These are phyloP conservation scores for Lasioglossum leucozonium DNA, from an alignment of 2,888 invertebrate genomes.

Conservation along the genomic window DNA sequence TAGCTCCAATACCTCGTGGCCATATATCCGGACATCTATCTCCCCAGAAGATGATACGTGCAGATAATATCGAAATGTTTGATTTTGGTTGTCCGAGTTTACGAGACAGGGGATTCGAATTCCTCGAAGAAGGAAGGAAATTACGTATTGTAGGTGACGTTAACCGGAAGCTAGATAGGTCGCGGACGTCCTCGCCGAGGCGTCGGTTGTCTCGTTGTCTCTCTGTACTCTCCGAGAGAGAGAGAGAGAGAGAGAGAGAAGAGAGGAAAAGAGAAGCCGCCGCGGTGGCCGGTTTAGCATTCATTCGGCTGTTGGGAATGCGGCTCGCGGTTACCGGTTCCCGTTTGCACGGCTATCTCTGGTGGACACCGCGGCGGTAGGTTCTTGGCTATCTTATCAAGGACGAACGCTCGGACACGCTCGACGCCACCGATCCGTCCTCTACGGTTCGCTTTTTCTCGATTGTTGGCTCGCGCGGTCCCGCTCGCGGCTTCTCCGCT, in stretches of 20 bases:
- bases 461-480: slow-evolving; percentile 18
- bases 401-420: slow-evolving; percentile 72
- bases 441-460: slow-evolving; percentile 46
- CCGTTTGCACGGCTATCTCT: slow-evolving; percentile 67
- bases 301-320: slow-evolving; percentile 68
- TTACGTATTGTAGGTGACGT: slow-evolving; percentile 45
- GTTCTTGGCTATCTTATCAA: slow-evolving; percentile 74
- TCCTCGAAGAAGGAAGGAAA: slow-evolving; percentile 11
- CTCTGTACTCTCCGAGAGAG: not conserved
- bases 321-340: slow-evolving; percentile 75
- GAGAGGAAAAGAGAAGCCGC: not conserved
- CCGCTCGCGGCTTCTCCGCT: slow-evolving; percentile 3
- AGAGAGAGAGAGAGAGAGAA: not conserved
- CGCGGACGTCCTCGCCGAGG: slow-evolving; percentile 56
- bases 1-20: no score
- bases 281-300: slow-evolving; percentile 57
- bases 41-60: no score
- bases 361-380: slow-evolving; percentile 61
- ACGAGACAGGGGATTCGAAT: not conserved
- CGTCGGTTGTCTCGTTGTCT: slow-evolving; percentile 8
- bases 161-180: slow-evolving; percentile 66
- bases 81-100: not conserved
- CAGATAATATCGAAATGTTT: no score
- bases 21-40: no score
- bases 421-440: slow-evolving; percentile 63